phyloP scores from a whole-genome alignment of 2,113 vertebrate species.

The Nothobranchius furzeri region DNA sequence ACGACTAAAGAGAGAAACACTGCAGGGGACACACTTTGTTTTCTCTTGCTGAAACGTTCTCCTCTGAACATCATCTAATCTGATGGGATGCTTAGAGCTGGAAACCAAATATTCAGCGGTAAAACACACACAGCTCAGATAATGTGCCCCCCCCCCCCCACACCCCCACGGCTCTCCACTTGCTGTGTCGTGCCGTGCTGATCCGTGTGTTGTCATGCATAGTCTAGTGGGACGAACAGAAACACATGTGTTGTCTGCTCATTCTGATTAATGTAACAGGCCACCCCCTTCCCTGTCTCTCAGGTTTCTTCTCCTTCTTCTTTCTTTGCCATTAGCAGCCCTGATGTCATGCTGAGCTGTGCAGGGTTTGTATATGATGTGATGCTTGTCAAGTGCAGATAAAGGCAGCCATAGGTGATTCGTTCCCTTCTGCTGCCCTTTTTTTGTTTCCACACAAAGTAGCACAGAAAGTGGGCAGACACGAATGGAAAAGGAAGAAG shows the following conservation, averaged over 20 bases:
- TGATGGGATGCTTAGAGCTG: constrained; percentile 33
- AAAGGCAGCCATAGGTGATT: constrained; percentile 70
- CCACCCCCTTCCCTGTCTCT: constrained; percentile 35
- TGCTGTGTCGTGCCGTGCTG: constrained; percentile 55
- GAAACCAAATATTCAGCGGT: neutral
- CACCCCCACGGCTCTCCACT: constrained; percentile 46
- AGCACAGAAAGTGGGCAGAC: constrained; percentile 33
- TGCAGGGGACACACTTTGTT: constrained; percentile 25
- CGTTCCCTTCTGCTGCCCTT: constrained; percentile 72
- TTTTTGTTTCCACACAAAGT: constrained; percentile 57
- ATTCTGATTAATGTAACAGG: constrained; percentile 72
- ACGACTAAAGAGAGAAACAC: constrained; percentile 12
- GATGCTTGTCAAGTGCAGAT: constrained; percentile 55
- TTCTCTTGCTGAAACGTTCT: constrained; percentile 14
- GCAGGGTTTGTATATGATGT: constrained; percentile 51
- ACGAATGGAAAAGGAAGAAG: constrained; percentile 12
- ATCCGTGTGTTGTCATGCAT: constrained; percentile 64
- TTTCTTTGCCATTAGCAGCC: constrained; percentile 24
- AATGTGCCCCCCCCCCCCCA: neutral
- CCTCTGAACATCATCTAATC: too few relatives aligned
- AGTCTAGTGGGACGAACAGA: constrained; percentile 57
- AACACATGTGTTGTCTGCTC: constrained; percentile 75
- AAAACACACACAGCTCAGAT: constrained; percentile 19
- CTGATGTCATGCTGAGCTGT: constrained; percentile 34
- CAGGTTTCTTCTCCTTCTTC: constrained; percentile 10